Evolutionary conservation across 2,888 invertebrate genomes (phyloP).

Genomic region (Plemyria rubiginata): DNA sequence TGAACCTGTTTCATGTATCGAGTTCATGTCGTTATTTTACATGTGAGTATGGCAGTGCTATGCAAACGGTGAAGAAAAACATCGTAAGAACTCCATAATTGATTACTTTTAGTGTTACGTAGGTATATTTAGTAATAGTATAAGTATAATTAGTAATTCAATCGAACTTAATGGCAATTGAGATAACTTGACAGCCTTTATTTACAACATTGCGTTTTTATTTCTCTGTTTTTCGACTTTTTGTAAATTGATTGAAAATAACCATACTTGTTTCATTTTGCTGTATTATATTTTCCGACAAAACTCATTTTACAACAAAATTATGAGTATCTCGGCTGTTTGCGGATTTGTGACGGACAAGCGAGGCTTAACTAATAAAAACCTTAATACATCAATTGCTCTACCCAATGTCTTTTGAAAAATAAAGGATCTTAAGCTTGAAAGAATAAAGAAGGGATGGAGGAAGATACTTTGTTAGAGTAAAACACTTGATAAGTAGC

Average conservation of each 20-base stretch:
- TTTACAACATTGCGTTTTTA: too few relatives aligned
- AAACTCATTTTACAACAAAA: conserved; percentile 10
- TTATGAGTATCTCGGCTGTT: conserved; percentile 21
- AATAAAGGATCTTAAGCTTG: not conserved
- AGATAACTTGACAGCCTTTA: too few relatives aligned
- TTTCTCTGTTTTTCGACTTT: too few relatives aligned
- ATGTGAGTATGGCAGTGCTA: too few relatives aligned
- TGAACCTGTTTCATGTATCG: conserved; percentile 22
- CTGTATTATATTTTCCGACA: conserved; percentile 3
- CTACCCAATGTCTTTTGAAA: conserved; percentile 4
- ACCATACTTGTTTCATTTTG: too few relatives aligned
- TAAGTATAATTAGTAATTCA: too few relatives aligned
- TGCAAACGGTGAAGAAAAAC: not conserved
- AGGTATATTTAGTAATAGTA: too few relatives aligned
- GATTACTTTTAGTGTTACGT: too few relatives aligned
- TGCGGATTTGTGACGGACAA: conserved; percentile 10
- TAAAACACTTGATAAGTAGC: too few relatives aligned
- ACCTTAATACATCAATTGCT: conserved; percentile 9
- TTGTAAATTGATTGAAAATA: too few relatives aligned
- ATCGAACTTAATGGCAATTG: too few relatives aligned
- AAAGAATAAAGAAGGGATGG: not conserved
- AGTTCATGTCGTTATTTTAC: conserved; percentile 20
- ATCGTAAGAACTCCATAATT: too few relatives aligned
- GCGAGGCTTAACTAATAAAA: conserved; percentile 20
- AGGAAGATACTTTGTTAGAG: not conserved